These are phyloP conservation scores for Margaritifera margaritifera DNA, from an alignment of 2,888 invertebrate species.

Conservation along the genomic window DNA sequence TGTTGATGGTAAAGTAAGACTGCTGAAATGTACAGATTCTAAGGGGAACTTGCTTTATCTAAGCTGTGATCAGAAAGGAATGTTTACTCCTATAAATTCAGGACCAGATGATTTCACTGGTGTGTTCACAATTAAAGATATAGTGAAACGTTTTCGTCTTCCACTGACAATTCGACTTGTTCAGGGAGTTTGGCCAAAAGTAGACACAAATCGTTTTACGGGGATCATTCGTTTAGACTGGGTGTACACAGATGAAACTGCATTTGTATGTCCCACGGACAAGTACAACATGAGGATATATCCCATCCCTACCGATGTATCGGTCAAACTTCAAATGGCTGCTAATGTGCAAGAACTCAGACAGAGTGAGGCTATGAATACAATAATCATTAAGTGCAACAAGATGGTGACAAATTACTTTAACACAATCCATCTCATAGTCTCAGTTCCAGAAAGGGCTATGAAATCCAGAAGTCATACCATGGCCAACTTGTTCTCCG, in stretches of 20 bases:
- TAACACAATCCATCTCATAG: slow-evolving; percentile 69
- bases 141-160: slow-evolving; percentile 87
- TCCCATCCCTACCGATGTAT: slow-evolving; percentile 88
- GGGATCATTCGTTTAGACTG: slow-evolving; percentile 67
- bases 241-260: slow-evolving; percentile 68
- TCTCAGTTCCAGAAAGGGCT: slow-evolving; percentile 61
- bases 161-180: slow-evolving; percentile 94
- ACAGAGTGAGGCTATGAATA: slow-evolving; percentile 48
- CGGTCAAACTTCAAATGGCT: slow-evolving; percentile 80
- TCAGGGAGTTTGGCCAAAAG: slow-evolving; percentile 88
- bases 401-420: slow-evolving; percentile 68
- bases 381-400: slow-evolving; percentile 57
- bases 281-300: slow-evolving; percentile 77
- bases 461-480: slow-evolving; percentile 46
- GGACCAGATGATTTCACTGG: slow-evolving; percentile 95
- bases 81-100: slow-evolving; percentile 89
- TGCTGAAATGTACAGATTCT: slow-evolving; percentile 89
- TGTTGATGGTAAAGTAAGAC: slow-evolving; percentile 69
- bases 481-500: slow-evolving; percentile 53
- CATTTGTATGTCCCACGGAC: slow-evolving; percentile 67
- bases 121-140: slow-evolving; percentile 91
- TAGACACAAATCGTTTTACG: slow-evolving; percentile 62
- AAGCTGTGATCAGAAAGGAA: slow-evolving; percentile 89
- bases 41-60: slow-evolving; percentile 88
- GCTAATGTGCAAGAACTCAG: slow-evolving; percentile 75